Evolutionary conservation across 2,888 invertebrate species (phyloP), one percentile per base, ranked within the genome.

Genomic region (Theretra japonica): DNA sequence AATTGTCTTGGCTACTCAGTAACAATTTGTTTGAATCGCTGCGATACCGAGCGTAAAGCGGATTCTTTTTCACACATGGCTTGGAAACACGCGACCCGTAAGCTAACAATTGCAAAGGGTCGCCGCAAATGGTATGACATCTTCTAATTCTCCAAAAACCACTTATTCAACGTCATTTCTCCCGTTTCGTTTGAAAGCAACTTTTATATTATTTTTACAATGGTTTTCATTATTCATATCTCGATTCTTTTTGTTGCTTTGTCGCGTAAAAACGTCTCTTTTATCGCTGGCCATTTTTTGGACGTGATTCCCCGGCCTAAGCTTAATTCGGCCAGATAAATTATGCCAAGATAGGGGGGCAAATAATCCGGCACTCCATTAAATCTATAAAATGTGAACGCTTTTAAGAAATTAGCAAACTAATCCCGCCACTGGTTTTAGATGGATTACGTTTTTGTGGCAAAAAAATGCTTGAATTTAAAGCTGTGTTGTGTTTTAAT

Each of bases 341-440:
- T 92, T 90, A 88, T 90, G 85, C 84, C 79, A 77, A 86, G 88
- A 90, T 88, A 90, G 76, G 78, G 69, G 60, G 78, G 78, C 75
- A 79, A 76, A 78, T 80, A 80, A 80, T 90, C 91, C 86, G 76
- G 82, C 84, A 88, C 87, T 89, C 89, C 90, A 90, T 90, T 92
- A 92, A 92, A 90, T 89, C 88, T 86, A 82, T 81, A 86, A 88
- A 87, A 89, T 88, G 86, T 83, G 86, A 88, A 88, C 83, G 90
- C 90, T 91, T 91, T 92, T 88, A 90, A 88, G 88, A 90, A 90
- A 91, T 91, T 91, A 90, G 89, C 85, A 74, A 81, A 86, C 88
- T 90, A 90, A 91, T 90, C 90, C 88, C 77, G 80, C 79, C 79
- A 81, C 81, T 79, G 82, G 84, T 84, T 87, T 83, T 84, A 84